These are phyloP conservation scores for Microtus richardsoni DNA, from an alignment of 2,113 vertebrate species.

Conservation along the genomic window DNA sequence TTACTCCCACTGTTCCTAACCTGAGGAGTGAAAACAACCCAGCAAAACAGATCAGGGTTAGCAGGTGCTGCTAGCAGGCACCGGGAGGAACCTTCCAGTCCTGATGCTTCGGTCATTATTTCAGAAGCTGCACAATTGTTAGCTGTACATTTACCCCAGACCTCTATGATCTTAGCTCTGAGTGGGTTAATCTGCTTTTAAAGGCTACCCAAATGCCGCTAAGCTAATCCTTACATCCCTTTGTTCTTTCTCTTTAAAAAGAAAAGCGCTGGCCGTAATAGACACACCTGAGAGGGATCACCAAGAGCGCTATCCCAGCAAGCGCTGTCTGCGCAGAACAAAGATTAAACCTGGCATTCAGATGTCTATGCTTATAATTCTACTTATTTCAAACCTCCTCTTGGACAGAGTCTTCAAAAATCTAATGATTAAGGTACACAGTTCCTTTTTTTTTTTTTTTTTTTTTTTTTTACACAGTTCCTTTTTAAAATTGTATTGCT, in stretches of 20 bases:
- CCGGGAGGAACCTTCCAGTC: not conserved
- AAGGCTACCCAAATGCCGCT: constrained; percentile 6
- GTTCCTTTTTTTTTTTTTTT: no score
- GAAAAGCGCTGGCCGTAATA: constrained; percentile 35
- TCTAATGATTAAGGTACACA: constrained; percentile 60
- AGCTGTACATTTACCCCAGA: not conserved
- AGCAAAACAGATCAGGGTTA: not conserved
- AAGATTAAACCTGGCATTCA: constrained; percentile 51
- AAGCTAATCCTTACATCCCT: constrained; percentile 59
- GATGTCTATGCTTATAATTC: constrained; percentile 44
- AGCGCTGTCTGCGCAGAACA: constrained; percentile 51
- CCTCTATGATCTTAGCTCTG: constrained; percentile 10
- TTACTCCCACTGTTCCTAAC: not conserved
- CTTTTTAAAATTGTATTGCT: constrained; percentile 64
- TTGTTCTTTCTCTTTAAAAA: constrained; percentile 66
- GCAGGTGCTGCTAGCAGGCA: not conserved
- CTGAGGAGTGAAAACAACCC: not conserved
- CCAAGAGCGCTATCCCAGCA: constrained; percentile 36
- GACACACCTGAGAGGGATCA: not conserved
- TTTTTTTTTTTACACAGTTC: no score
- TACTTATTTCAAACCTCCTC: constrained; percentile 46
- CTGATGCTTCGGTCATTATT: not conserved
- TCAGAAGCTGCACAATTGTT: not conserved
- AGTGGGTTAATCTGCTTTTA: constrained; percentile 56
- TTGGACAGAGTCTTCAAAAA: constrained; percentile 48